These are phyloP conservation scores for Isoperla grammatica DNA, from an alignment of 2,888 invertebrate species.

Conservation along the genomic window DNA sequence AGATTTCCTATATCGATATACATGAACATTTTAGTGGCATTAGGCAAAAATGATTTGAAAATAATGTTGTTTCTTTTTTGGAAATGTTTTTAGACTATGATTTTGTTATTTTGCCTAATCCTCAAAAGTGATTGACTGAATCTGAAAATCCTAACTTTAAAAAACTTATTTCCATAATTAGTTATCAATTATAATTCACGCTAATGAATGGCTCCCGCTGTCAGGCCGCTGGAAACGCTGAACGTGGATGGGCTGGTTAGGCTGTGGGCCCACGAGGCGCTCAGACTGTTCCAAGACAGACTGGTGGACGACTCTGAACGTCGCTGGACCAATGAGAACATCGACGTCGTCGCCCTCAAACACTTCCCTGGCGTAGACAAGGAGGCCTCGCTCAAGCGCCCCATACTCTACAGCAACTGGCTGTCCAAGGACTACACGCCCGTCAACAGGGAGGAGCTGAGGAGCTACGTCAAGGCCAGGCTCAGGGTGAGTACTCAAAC, in stretches of 20 bases:
- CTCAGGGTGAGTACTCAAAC: conserved; percentile 74
- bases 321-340: conserved; percentile 97
- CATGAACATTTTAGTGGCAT: too few species aligned
- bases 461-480: conserved; percentile 95
- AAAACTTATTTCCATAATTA: too few species aligned
- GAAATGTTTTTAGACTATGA: too few species aligned
- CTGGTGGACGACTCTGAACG: conserved; percentile 93
- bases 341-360: conserved; percentile 85
- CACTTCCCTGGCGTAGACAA: conserved; percentile 89
- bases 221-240: conserved; percentile 85
- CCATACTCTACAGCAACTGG: conserved; percentile 99
- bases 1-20: too few species aligned
- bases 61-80: too few species aligned
- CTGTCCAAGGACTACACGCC: conserved; percentile 96
- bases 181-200: too few species aligned
- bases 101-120: too few species aligned
- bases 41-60: too few species aligned
- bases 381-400: conserved; percentile 81
- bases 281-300: conserved; percentile 93
- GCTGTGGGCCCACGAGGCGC: conserved; percentile 99
- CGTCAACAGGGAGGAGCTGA: conserved; percentile 87
- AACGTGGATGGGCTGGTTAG: conserved; percentile 92
- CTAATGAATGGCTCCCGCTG: too few species aligned
- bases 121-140: too few species aligned
- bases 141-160: too few species aligned